Evolutionary conservation across 2,888 invertebrate genomes (phyloP), one percentile per base, ranked within the genome.

Genomic region (Dicyrtomina minuta): DNA sequence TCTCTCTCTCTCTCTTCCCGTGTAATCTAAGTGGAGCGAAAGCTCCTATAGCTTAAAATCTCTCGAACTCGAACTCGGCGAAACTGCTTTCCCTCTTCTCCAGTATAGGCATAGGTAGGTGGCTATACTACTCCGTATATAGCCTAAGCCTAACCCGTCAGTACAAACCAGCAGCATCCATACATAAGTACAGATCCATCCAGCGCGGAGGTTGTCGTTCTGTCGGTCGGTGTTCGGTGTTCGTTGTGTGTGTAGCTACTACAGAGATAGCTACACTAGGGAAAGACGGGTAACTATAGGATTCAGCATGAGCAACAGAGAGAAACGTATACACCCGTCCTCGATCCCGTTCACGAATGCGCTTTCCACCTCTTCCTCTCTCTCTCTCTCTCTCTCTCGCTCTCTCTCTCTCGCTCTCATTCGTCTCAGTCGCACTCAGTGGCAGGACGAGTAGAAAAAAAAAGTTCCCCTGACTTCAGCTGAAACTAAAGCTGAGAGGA

Each of bases 241-340:
- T n/a, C n/a, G n/a, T n/a, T n/a, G n/a, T n/a, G n/a, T n/a, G 10
- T 24, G 12, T 55, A 55, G 24, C 15, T 51, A 55, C 8, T 26
- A 27, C 26, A 12, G 27, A 51, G 33, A 33, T 58, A 26, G 58
- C 33, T 39, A 39, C 58, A n/a, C 22, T 22, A 1, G n/a, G n/a
- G 26, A 61, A 24, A 61, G 12, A 46, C 46, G 61, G 61, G 61
- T 46, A 61, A 61, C 17, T 60, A 60, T 44, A 61, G 61, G 33
- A 64, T 51, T 64, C 64, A 64, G 51, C 64, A 64, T 64, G 64
- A 64, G 64, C 64, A 64, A 44, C 20, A 44, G 60, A 43, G 26
- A 33, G 33, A 33, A 33, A 33, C 33, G 33, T 33, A 10, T 60
- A 43, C 44, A 44, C 22, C 44, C 60, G 60, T 44, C 64, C 33